A percentile compares a stretch with the other conserved stretches of the same genome.
These are phyloP conservation scores for Sternotherus odoratus DNA, from an alignment of 2,797 vertebrate genomes.

Conservation along the genomic window DNA sequence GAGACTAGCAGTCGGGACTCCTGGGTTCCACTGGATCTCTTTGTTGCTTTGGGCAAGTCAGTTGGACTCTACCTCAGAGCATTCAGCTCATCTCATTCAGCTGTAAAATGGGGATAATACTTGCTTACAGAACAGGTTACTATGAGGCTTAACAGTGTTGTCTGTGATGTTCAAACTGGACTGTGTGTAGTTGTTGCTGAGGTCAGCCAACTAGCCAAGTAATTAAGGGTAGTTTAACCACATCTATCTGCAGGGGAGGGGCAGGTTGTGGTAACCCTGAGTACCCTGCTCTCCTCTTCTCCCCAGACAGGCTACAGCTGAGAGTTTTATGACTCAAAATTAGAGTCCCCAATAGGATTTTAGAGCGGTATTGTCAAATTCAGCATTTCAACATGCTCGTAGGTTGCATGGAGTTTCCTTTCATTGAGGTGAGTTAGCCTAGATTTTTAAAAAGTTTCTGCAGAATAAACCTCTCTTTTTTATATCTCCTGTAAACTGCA, in stretches of 20 bases:
- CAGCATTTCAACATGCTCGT: background rate
- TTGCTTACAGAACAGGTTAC: background rate
- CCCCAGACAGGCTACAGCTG: background rate
- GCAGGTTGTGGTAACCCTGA: background rate
- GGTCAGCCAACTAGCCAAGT: background rate
- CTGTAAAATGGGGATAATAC: background rate
- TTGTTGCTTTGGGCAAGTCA: background rate
- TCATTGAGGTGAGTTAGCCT: background rate
- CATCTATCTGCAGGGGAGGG: background rate
- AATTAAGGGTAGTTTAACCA: background rate
- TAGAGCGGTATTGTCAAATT: background rate
- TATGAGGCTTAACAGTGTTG: background rate
- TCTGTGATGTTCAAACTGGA: background rate
- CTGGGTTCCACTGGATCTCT: background rate
- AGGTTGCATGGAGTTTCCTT: background rate
- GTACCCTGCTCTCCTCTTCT: fast-evolving
- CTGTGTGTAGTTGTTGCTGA: background rate
- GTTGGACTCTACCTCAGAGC: background rate
- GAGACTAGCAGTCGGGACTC: background rate
- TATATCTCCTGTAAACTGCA: background rate
- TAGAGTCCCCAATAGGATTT: background rate
- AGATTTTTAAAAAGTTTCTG: background rate
- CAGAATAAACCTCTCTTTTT: background rate
- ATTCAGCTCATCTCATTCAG: background rate
- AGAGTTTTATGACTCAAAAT: background rate